These are phyloP conservation scores for Phymastichus coffea DNA, from an alignment of 1,140 invertebrate genomes.

Conservation along the genomic window DNA sequence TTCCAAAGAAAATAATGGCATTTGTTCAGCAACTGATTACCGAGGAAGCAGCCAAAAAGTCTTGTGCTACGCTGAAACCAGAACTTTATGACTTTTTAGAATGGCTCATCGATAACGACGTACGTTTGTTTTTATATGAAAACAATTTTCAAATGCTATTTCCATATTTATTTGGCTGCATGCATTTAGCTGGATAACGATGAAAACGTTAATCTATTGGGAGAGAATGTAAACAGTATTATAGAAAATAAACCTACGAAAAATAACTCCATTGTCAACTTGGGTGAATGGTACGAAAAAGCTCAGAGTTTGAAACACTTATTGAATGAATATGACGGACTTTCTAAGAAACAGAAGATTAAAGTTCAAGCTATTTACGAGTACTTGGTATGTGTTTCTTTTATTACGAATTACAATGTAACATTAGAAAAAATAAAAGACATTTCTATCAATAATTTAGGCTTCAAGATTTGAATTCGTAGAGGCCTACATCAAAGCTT, in stretches of 20 bases:
- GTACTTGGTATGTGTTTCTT: constrained; percentile 17
- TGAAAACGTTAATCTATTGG: too few species aligned
- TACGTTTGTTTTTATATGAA: neutral
- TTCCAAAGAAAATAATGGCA: neutral
- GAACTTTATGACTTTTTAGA: constrained; percentile 1
- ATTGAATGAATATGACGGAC: neutral
- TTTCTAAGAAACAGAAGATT: constrained; percentile 3
- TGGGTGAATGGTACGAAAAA: neutral
- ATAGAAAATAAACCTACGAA: neutral
- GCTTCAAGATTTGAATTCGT: constrained; percentile 10
- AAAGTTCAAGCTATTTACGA: constrained; percentile 16
- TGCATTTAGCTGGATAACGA: too few species aligned
- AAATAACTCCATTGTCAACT: neutral
- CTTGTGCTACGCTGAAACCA: neutral
- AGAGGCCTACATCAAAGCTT: neutral
- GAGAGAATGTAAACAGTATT: neutral
- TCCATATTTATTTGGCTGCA: neutral
- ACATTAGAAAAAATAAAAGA: too few species aligned
- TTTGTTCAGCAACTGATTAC: neutral
- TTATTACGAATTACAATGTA: too few species aligned
- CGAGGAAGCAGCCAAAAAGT: neutral
- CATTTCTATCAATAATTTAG: neutral
- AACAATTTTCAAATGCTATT: neutral
- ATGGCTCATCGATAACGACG: neutral
- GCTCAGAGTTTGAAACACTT: constrained; percentile 7